A percentile compares a stretch with the other conserved stretches of the same genome.
phyloP scores from a whole-genome alignment of 2,888 invertebrate genomes.

The Agonopterix heracliana region DNA sequence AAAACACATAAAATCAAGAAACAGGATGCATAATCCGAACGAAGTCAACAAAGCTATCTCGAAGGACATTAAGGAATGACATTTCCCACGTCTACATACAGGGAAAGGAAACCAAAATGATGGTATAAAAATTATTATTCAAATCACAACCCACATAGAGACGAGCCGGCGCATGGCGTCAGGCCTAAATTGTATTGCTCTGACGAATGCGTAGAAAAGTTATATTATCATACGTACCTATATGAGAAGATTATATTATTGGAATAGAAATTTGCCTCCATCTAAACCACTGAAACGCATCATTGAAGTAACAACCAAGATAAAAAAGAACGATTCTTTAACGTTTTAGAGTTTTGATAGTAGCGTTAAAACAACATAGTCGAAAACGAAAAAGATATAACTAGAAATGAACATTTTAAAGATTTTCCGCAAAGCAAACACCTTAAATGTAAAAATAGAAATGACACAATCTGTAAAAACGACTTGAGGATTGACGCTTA shows the following conservation, averaged over 20 bases:
- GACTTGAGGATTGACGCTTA: no score
- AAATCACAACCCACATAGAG: conserved; percentile 62
- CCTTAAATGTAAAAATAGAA: conserved; percentile 1
- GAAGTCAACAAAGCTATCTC: conserved; percentile 38
- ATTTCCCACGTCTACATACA: conserved; percentile 66
- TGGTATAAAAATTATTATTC: conserved; percentile 71
- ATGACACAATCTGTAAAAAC: no score
- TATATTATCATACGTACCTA: conserved; percentile 41
- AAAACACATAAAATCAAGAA: conserved; percentile 1
- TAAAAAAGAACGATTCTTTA: no score
- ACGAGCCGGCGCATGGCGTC: conserved; percentile 56
- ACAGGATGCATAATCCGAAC: conserved; percentile 27
- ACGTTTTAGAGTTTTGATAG: no score
- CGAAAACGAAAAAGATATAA: not conserved
- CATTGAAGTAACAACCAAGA: conserved; percentile 12
- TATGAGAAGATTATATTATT: conserved; percentile 35
- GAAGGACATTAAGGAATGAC: conserved; percentile 57
- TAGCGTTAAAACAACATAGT: not conserved
- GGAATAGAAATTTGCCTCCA: conserved; percentile 30
- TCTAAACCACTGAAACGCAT: conserved; percentile 10
- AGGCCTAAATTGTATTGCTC: conserved; percentile 66
- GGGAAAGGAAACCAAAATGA: conserved; percentile 71
- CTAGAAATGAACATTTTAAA: not conserved
- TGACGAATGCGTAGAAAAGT: conserved; percentile 62
- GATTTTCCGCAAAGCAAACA: conserved; percentile 7